Evolutionary conservation across 2,888 invertebrate species (phyloP).

Genomic region (Sphaerophoria rueppellii): DNA sequence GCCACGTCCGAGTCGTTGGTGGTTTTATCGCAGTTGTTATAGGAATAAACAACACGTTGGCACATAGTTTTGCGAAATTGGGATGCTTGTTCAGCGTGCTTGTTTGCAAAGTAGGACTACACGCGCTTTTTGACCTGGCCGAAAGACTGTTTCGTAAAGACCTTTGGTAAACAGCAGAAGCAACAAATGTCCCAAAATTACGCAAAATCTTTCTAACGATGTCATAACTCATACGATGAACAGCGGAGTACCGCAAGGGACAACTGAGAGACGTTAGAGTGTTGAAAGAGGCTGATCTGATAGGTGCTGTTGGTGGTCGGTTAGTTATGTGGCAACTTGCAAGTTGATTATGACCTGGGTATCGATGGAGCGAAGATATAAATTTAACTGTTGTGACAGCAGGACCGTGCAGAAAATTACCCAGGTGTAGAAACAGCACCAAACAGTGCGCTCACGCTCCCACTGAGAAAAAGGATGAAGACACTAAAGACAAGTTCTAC

Average conservation of each 20-base stretch:
- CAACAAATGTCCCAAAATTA: conserved; percentile 49
- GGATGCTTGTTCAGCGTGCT: conserved; percentile 57
- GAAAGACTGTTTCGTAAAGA: conserved; percentile 9
- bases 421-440: too few relatives aligned
- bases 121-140: conserved; percentile 1
- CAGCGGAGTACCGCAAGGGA: conserved; percentile 3
- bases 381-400: too few relatives aligned
- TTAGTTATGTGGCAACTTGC: too few relatives aligned
- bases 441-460: too few relatives aligned
- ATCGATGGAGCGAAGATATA: too few relatives aligned
- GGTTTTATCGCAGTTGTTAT: background rate
- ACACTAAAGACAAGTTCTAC: too few relatives aligned
- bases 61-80: conserved; percentile 63
- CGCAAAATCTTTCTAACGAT: conserved; percentile 58
- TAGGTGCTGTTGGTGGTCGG: too few relatives aligned
- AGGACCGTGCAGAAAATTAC: too few relatives aligned
- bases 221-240: conserved; percentile 66
- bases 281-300: conserved; percentile 25
- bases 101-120: conserved; percentile 48
- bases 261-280: background rate
- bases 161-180: conserved; percentile 40
- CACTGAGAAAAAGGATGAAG: too few relatives aligned
- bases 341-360: too few relatives aligned
- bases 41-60: conserved; percentile 30
- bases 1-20: background rate